These are phyloP conservation scores for Eristalis intricaria DNA, from an alignment of 2,888 invertebrate genomes.

Conservation along the genomic window DNA sequence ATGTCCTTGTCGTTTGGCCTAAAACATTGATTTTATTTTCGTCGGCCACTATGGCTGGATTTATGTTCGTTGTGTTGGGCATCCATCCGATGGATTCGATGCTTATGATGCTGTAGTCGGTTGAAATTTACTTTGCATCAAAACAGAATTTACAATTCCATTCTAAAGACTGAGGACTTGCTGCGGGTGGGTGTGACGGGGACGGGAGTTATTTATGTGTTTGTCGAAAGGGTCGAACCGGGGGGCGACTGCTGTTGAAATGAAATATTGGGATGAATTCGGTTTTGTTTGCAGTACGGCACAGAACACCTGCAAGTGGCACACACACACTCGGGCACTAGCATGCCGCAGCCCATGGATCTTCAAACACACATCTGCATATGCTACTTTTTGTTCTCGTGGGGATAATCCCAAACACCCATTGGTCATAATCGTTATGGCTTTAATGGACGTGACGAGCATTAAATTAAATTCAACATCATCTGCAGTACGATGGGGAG, in stretches of 20 bases:
- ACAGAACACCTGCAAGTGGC: slow-evolving; percentile 30
- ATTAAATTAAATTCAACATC: slow-evolving; percentile 71
- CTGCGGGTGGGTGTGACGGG: background rate
- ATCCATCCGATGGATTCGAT: background rate
- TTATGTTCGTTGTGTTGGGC: slow-evolving; percentile 7
- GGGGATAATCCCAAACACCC: slow-evolving; percentile 49
- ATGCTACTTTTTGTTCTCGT: slow-evolving; percentile 28
- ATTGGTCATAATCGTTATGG: slow-evolving; percentile 71
- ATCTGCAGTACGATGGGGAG: slow-evolving; percentile 54
- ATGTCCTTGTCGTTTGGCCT: slow-evolving; percentile 3
- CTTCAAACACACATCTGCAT: slow-evolving; percentile 16
- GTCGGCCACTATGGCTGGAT: background rate
- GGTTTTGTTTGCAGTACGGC: slow-evolving; percentile 37
- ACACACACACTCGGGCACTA: background rate
- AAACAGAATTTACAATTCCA: slow-evolving; percentile 40
- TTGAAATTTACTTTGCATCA: slow-evolving; percentile 50
- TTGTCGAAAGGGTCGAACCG: slow-evolving; percentile 28
- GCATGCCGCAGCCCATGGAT: background rate
- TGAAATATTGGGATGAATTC: slow-evolving; percentile 50
- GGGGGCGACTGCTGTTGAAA: slow-evolving; percentile 26
- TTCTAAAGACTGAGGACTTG: slow-evolving; percentile 25
- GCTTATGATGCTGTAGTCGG: slow-evolving; percentile 31
- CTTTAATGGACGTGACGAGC: slow-evolving; percentile 67
- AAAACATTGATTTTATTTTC: slow-evolving; percentile 35
- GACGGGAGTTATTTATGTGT: slow-evolving; percentile 33